Conservation (phyloP, 2,113 vertebrate genomes). For the Myxocyprinus asiaticus region DNA sequence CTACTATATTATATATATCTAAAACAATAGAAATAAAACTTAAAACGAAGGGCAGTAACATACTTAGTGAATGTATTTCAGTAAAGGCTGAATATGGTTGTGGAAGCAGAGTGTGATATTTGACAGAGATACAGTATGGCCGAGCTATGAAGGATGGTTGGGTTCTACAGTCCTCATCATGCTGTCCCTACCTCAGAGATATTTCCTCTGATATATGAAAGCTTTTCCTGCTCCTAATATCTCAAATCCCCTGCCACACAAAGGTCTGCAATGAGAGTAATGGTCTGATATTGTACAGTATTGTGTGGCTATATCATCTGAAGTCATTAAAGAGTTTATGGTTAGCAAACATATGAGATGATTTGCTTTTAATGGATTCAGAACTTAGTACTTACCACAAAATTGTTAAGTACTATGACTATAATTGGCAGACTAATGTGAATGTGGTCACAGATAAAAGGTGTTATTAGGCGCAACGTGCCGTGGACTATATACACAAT, state of each 20-base stretch:
- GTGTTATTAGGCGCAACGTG: no score
- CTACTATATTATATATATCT: not conserved
- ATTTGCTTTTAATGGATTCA: no score
- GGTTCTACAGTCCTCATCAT: conserved; percentile 25
- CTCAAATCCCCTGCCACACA: conserved; percentile 20
- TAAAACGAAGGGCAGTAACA: not conserved
- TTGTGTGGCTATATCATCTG: not conserved
- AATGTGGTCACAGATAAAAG: no score
- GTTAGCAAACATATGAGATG: not conserved
- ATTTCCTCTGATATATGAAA: conserved; percentile 43
- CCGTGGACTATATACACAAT: no score
- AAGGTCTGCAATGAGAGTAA: conserved; percentile 19
- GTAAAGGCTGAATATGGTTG: not conserved
- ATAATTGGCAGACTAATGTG: no score
- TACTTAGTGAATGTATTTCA: not conserved
- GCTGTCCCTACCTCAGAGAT: conserved; percentile 30
- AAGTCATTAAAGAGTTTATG: not conserved
- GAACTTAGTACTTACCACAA: no score
- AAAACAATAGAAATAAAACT: not conserved
- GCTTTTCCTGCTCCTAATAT: conserved; percentile 29
- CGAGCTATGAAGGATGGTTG: conserved; percentile 32
- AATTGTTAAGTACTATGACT: no score
- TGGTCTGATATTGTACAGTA: conserved; percentile 4
- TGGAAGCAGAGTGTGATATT: conserved; percentile 1
- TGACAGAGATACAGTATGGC: conserved; percentile 4